phyloP scores from a whole-genome alignment of 2,888 invertebrate genomes.

The Erebia palarica region DNA sequence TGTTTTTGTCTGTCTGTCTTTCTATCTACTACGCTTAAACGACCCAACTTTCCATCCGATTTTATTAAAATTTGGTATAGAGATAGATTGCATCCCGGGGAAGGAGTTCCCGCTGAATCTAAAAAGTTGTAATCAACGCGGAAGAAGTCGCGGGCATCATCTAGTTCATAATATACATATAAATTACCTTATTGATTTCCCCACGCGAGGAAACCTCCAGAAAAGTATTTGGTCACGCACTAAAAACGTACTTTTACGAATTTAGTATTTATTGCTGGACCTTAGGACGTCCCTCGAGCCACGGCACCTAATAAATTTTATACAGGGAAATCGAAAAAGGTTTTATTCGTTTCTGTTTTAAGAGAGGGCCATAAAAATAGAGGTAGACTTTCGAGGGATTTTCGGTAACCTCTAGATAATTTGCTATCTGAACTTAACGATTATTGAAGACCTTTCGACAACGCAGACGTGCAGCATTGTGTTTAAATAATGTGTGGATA shows the following conservation, averaged over 20 bases:
- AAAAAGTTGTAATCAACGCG: no score
- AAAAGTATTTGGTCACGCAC: constrained; percentile 25
- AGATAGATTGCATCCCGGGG: no score
- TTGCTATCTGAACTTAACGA: constrained; percentile 4
- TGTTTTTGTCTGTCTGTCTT: no score
- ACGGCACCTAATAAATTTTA: constrained; percentile 53
- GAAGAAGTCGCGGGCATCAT: no score
- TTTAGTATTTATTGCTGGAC: constrained; percentile 33
- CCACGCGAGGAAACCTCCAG: neutral
- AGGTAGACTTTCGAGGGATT: constrained; percentile 1
- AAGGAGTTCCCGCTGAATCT: no score
- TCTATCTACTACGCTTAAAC: no score
- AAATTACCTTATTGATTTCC: neutral
- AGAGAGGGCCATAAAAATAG: constrained; percentile 11
- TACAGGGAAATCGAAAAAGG: constrained; percentile 47
- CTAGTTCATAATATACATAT: no score
- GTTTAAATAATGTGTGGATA: no score
- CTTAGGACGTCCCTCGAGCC: constrained; percentile 25
- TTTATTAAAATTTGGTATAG: no score
- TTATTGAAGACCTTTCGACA: neutral
- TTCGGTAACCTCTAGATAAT: constrained; percentile 5
- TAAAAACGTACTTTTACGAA: constrained; percentile 30
- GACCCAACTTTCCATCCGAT: no score
- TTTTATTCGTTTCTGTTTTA: constrained; percentile 48
- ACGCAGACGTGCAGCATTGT: neutral